Evolutionary conservation across 2,888 invertebrate genomes (phyloP).

Genomic region (Matsumyia berberina): DNA sequence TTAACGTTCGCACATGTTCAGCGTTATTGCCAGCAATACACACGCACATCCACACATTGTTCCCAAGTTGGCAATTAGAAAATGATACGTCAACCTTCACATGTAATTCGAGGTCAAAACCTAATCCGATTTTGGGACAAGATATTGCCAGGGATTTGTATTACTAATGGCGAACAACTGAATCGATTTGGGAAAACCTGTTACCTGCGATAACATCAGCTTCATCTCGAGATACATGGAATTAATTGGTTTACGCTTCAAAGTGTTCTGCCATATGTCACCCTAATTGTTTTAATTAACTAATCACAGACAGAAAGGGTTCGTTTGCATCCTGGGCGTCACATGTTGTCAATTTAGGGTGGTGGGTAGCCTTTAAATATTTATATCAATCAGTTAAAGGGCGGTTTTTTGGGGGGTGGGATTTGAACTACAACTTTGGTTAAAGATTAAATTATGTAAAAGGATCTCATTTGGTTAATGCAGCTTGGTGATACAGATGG

Average conservation of each 20-base stretch:
- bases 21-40: background rate
- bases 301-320: constrained; percentile 8
- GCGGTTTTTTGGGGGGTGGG: background rate
- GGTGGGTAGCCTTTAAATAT: constrained; percentile 7
- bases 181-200: background rate
- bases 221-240: background rate
- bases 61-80: constrained; percentile 3
- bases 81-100: background rate
- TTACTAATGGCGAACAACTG: background rate
- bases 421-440: background rate
- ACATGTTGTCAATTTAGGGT: constrained; percentile 1
- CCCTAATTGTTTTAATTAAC: constrained; percentile 33
- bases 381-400: constrained; percentile 15
- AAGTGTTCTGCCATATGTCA: constrained; percentile 22
- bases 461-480: no score
- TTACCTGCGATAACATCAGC: constrained; percentile 7
- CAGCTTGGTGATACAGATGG: no score
- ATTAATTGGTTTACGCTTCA: constrained; percentile 27
- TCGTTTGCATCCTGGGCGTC: background rate
- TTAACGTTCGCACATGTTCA: background rate
- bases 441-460: background rate
- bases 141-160: constrained; percentile 6
- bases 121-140: constrained; percentile 3
- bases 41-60: background rate
- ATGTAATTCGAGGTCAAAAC: background rate